Evolutionary conservation across 2,113 vertebrate genomes (phyloP).

Genomic region (Cebus imitator): DNA sequence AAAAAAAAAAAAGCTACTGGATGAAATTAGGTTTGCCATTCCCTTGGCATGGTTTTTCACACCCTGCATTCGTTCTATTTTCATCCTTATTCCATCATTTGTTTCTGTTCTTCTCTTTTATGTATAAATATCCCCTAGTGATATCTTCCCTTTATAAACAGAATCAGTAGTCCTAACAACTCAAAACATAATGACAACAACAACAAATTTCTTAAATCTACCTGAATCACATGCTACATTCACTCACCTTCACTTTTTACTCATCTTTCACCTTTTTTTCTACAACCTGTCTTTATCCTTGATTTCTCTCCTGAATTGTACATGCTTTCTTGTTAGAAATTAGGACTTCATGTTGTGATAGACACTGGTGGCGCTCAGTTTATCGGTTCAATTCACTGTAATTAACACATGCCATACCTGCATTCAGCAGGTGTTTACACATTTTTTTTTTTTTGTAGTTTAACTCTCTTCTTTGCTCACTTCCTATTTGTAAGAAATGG

Average conservation of each 20-base stretch:
- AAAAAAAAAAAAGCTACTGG: too few relatives aligned
- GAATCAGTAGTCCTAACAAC: too few relatives aligned
- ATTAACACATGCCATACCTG: background rate
- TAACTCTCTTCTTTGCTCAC: background rate
- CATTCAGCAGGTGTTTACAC: rapidly evolving
- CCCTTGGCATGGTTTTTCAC: background rate
- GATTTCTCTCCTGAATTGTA: background rate
- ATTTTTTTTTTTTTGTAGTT: background rate
- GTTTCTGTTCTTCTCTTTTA: background rate
- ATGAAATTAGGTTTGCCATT: background rate
- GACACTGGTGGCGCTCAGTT: rapidly evolving
- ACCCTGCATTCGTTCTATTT: too few relatives aligned
- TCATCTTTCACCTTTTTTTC: too few relatives aligned
- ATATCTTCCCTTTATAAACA: background rate
- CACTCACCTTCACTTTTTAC: too few relatives aligned
- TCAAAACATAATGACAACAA: rapidly evolving
- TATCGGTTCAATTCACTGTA: background rate
- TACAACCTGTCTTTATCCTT: too few relatives aligned
- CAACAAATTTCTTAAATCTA: too few relatives aligned
- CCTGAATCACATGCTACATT: rapidly evolving
- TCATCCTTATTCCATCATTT: background rate
- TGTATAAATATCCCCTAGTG: background rate
- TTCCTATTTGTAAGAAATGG: background rate
- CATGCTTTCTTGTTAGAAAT: too few relatives aligned
- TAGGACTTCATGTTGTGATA: background rate